Evolutionary conservation across 2,888 invertebrate species (phyloP).

Genomic region (Siphlonurus alternatus): DNA sequence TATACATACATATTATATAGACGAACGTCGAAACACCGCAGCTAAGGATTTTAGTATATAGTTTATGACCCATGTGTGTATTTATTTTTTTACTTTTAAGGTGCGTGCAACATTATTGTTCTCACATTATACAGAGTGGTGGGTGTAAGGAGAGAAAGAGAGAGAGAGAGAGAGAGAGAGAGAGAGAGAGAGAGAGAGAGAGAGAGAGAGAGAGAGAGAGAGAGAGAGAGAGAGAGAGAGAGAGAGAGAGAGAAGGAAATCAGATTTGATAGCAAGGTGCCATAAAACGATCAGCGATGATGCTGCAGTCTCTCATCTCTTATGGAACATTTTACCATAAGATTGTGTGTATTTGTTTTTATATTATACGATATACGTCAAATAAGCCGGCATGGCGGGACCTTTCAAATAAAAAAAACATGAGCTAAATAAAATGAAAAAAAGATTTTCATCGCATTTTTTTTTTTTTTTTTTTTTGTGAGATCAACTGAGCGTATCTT

Average conservation of each 20-base stretch:
- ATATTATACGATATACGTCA: background rate
- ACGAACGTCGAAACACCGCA: background rate
- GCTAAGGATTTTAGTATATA: background rate
- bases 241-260: background rate
- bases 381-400: background rate
- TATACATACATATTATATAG: no score
- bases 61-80: background rate
- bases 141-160: background rate
- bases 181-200: background rate
- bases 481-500: no score
- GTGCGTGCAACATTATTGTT: slow-evolving; percentile 3
- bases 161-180: background rate
- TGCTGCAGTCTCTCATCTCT: background rate
- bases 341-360: background rate
- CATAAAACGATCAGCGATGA: slow-evolving; percentile 1
- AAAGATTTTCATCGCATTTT: background rate
- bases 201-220: background rate
- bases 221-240: background rate
- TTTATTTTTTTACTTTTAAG: background rate
- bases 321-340: no score
- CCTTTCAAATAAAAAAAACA: background rate
- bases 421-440: background rate
- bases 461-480: background rate
- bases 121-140: background rate
- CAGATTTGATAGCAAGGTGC: background rate